Conservation (phyloP, 2,797 vertebrate genomes). For the Notamacropus eugenii region DNA sequence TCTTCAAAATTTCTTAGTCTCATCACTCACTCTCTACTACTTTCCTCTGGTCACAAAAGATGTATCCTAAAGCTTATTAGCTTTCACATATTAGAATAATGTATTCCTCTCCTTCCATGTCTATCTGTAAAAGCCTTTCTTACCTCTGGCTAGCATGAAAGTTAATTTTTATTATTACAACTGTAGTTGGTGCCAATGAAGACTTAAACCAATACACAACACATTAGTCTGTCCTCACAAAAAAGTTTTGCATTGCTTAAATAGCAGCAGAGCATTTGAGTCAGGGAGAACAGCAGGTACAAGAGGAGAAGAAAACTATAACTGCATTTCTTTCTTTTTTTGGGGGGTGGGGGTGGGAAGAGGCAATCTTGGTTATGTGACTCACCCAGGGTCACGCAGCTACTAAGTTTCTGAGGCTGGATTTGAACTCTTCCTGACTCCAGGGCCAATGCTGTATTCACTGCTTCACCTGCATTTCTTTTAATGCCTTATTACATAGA, state of each 20-base stretch:
- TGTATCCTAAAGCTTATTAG: background rate
- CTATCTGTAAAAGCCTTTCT: background rate
- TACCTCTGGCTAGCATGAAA: background rate
- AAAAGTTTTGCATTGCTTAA: background rate
- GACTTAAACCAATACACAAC: background rate
- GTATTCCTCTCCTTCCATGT: background rate
- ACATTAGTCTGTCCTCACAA: background rate
- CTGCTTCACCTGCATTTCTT: background rate
- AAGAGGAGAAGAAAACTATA: background rate
- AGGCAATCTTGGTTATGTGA: background rate
- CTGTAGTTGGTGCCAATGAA: background rate
- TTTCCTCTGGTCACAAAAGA: background rate
- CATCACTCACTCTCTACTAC: background rate
- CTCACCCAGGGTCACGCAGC: background rate
- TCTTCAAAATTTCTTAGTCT: background rate
- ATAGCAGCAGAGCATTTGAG: background rate
- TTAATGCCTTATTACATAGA: background rate
- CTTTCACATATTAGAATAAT: background rate
- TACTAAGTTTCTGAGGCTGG: background rate
- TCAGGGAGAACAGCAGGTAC: background rate
- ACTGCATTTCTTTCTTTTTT: background rate
- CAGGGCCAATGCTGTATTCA: background rate
- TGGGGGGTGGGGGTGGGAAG: rapidly evolving
- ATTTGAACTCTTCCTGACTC: background rate
- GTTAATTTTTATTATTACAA: background rate